Conservation (phyloP, 2,797 vertebrate genomes). For the Brachymystax lenok region DNA sequence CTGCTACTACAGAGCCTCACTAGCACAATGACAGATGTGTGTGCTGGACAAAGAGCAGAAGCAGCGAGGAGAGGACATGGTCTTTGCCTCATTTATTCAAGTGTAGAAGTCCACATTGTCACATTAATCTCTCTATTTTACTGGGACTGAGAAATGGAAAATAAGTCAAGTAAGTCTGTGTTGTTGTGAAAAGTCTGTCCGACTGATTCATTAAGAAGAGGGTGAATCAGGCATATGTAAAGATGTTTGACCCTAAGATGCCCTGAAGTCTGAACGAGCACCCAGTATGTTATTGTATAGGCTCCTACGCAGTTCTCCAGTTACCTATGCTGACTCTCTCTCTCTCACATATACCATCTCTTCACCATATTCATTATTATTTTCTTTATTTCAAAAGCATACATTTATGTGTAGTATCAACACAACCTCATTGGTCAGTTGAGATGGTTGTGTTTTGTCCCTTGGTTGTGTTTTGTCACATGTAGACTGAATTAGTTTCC, state of each 20-base stretch:
- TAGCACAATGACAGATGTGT: neutral
- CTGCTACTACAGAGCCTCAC: neutral
- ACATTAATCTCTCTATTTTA: neutral
- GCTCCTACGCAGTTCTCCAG: neutral
- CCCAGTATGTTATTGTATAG: too few species aligned
- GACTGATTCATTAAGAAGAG: neutral
- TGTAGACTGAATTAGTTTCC: neutral
- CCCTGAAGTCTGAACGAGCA: neutral
- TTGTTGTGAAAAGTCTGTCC: neutral
- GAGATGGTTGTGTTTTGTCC: constrained; percentile 76
- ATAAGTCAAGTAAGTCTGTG: neutral
- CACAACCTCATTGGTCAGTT: constrained; percentile 72
- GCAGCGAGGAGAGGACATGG: neutral
- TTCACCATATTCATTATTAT: neutral
- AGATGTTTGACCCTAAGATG: neutral
- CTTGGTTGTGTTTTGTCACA: constrained; percentile 74
- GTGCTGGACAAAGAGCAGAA: constrained; percentile 3
- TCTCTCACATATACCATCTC: neutral
- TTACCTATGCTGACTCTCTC: neutral
- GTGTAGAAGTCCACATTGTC: neutral
- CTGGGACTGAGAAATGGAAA: neutral
- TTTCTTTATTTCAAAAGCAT: neutral
- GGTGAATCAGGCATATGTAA: neutral
- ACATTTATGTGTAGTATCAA: constrained; percentile 33
- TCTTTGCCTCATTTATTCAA: constrained; percentile 15